Evolutionary conservation across 2,797 vertebrate genomes (phyloP).

Genomic region (Malacoraja senta): DNA sequence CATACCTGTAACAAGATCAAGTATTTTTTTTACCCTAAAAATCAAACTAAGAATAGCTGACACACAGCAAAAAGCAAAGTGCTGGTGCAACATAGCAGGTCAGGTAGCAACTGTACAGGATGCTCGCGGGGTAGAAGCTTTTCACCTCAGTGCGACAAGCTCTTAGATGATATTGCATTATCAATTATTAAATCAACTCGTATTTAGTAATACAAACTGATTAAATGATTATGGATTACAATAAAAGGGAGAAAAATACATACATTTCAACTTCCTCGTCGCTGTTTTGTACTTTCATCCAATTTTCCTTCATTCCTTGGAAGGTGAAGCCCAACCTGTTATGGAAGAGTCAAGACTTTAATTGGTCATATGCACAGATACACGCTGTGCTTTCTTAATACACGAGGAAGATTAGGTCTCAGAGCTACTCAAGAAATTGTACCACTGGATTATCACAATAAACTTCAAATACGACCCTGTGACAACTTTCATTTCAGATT

Average conservation of each 20-base stretch:
- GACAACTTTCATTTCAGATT: too few species aligned
- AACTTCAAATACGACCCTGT: too few species aligned
- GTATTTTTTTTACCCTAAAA: neutral
- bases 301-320: constrained; percentile 76
- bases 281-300: constrained; percentile 82
- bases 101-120: too few species aligned
- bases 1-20: constrained; percentile 63
- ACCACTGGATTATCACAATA: neutral
- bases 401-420: neutral
- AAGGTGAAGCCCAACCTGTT: constrained; percentile 89
- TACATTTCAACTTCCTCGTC: constrained; percentile 81
- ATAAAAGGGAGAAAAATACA: neutral
- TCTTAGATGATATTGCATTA: neutral
- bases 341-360: neutral
- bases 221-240: neutral
- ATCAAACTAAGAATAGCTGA: neutral
- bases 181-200: neutral
- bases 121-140: neutral
- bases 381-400: neutral
- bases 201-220: neutral
- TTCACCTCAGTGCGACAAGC: neutral
- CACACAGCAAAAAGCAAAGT: neutral
- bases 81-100: too few species aligned
- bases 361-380: neutral
- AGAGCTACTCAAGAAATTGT: neutral